Percentiles rank a stretch among this genome's conserved stretches.
These are phyloP conservation scores for Ceratotherium simum DNA, from an alignment of 2,113 vertebrate species.

Conservation along the genomic window DNA sequence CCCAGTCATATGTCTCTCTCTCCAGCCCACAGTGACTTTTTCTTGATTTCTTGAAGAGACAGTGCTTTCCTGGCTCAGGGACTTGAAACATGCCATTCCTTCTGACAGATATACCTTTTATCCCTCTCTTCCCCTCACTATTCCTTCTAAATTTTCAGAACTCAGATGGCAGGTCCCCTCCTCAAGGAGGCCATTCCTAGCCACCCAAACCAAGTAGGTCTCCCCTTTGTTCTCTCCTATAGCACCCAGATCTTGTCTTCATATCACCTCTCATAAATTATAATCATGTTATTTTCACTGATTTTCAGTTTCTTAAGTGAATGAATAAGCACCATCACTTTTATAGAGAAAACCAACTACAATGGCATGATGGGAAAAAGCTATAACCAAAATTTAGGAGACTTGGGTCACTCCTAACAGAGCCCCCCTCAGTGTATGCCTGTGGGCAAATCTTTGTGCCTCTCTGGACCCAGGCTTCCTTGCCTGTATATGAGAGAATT, in stretches of 20 bases:
- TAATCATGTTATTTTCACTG: no score
- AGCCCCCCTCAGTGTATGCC: neutral
- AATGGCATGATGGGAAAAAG: neutral
- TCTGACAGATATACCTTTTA: fast-evolving
- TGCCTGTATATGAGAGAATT: no score
- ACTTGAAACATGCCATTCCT: neutral
- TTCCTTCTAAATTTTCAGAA: neutral
- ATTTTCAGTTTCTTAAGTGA: neutral
- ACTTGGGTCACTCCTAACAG: neutral
- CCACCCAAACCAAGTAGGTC: no score
- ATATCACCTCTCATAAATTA: neutral
- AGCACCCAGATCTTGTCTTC: neutral
- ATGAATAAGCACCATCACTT: neutral
- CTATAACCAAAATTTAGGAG: neutral
- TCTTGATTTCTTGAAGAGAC: neutral
- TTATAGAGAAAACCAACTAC: neutral
- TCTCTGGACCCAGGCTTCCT: neutral
- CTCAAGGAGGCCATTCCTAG: neutral
- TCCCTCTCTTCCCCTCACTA: neutral
- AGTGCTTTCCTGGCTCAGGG: neutral
- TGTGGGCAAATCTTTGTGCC: neutral
- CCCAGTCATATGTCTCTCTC: neutral
- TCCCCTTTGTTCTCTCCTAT: fast-evolving
- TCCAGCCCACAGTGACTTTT: no score
- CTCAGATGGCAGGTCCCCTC: neutral